Base-by-base conservation (phyloP, 92 coral and sea anemone genomes). In the Blastomussa wellsi region DNA sequence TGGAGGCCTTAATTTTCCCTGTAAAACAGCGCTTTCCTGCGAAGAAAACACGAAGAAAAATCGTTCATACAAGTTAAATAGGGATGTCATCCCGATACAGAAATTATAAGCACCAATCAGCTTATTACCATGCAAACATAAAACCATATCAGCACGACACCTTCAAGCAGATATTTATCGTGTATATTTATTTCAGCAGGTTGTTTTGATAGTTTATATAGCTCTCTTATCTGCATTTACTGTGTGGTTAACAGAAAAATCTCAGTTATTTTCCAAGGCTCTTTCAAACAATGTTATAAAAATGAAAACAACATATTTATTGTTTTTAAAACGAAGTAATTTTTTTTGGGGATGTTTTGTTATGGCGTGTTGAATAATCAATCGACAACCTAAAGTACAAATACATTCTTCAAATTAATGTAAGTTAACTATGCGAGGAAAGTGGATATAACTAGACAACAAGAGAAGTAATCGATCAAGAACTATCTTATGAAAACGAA, bases 1-100 rank as follows among this genome's bases (percentile, higher is more conserved):
- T 16, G 67, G 88, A 5, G 88, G 88, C 38, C 88, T 77, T 13
- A 77, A 4, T 44, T 85, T 85, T 31, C 88, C 88, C 24, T 85
- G 55, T 33, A 85, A 35, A 29, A 78, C 83, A 0, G 88, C 88
- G 9, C 82, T 77, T 85, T 85, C 88, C 88, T 85, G 74, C 35
- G 29, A 57, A 1, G 72, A 29, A 75, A 12, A 48, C 41, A 81
- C 48, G 66, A 42, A 57, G 53, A 74, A 24, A 39, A 39, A 42
- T 32, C 65, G 42, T 75, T 39, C 53, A 74, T 60, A 44, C 74
- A 59, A 74, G 31, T 28, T 42, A 59, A 38, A 65, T 44, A 79
- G 74, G 39, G 67, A 41, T 74, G n/a, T 59, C 74, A 74, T 44
- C 62, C 57, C 33, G 72, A 36, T 72, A 49, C 55, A 67, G 52